phyloP scores from a whole-genome alignment of 2,113 vertebrate species.

The Dunckerocampus dactyliophorus region DNA sequence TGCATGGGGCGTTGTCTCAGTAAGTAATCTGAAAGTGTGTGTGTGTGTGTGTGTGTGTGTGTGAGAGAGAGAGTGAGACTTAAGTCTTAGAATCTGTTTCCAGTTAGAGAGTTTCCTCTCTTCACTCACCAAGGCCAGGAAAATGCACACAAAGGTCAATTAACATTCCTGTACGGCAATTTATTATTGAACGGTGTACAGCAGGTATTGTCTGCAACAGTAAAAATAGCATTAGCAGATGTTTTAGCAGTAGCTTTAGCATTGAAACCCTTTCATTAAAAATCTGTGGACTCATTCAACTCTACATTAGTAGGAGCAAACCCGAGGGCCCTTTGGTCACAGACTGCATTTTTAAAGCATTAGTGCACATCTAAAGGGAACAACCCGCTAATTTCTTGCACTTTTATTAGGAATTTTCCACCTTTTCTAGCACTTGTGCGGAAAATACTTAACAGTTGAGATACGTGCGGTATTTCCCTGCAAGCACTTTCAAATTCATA shows the following conservation, averaged over 20 bases:
- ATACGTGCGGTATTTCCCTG: too few relatives aligned
- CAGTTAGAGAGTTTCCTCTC: constrained; percentile 46
- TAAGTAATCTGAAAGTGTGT: constrained; percentile 3
- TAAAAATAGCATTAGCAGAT: background rate
- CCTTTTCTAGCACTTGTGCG: too few relatives aligned
- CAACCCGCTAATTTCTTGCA: too few relatives aligned
- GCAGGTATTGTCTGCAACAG: background rate
- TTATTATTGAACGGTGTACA: constrained; percentile 12
- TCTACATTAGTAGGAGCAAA: too few relatives aligned
- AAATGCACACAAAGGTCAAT: constrained; percentile 52
- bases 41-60: constrained; percentile 30
- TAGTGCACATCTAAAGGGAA: too few relatives aligned
- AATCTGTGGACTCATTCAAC: background rate
- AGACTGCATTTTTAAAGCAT: too few relatives aligned
- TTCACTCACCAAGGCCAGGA: constrained; percentile 20
- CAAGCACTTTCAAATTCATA: too few relatives aligned
- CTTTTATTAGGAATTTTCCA: too few relatives aligned
- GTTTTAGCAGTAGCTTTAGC: background rate
- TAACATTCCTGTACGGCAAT: constrained; percentile 57
- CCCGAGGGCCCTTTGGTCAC: too few relatives aligned
- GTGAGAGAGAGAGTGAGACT: background rate
- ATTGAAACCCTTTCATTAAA: background rate
- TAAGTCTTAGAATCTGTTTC: constrained; percentile 65
- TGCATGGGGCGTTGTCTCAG: constrained; percentile 57
- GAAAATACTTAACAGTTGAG: too few relatives aligned